phyloP scores from a whole-genome alignment of 2,797 vertebrate genomes.

The Poeciliopsis paucimaculata region DNA sequence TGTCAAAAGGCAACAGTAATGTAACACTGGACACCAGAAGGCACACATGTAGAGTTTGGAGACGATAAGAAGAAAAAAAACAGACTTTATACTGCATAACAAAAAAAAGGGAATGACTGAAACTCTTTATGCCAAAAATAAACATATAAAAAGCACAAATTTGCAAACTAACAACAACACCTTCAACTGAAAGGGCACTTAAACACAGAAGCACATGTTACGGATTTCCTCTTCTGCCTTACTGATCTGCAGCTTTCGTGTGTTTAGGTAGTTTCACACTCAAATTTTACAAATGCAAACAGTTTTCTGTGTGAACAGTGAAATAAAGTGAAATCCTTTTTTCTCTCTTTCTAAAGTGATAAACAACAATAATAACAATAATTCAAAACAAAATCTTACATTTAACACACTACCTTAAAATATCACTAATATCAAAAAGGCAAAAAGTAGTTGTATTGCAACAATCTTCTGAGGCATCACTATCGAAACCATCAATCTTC shows the following conservation, averaged over 20 bases:
- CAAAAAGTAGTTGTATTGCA: constrained; percentile 86
- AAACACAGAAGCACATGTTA: constrained; percentile 36
- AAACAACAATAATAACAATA: constrained; percentile 61
- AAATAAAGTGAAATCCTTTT: constrained; percentile 61
- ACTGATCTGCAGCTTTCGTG: constrained; percentile 25
- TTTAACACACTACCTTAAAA: constrained; percentile 74
- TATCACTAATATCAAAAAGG: constrained; percentile 82
- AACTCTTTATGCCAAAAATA: not conserved
- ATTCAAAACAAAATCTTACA: constrained; percentile 39
- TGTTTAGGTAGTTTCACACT: constrained; percentile 61
- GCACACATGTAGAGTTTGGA: constrained; percentile 63
- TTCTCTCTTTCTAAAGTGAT: constrained; percentile 59
- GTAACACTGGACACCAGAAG: constrained; percentile 61
- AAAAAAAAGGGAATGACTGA: not conserved
- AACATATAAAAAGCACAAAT: constrained; percentile 1
- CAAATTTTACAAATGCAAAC: constrained; percentile 30
- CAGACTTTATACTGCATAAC: constrained; percentile 12
- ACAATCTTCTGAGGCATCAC: constrained; percentile 77
- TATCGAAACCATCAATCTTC: constrained; percentile 68
- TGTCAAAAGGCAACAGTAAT: constrained; percentile 28
- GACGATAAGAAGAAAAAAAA: not conserved
- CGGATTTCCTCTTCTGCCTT: constrained; percentile 29
- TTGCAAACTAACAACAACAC: constrained; percentile 6
- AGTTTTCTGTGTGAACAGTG: constrained; percentile 21
- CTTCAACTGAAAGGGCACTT: constrained; percentile 42